Percentiles rank a stretch among this genome's conserved stretches.
Evolutionary conservation across 2,113 vertebrate species (phyloP).

Genomic region (Sisor rabdophorus): DNA sequence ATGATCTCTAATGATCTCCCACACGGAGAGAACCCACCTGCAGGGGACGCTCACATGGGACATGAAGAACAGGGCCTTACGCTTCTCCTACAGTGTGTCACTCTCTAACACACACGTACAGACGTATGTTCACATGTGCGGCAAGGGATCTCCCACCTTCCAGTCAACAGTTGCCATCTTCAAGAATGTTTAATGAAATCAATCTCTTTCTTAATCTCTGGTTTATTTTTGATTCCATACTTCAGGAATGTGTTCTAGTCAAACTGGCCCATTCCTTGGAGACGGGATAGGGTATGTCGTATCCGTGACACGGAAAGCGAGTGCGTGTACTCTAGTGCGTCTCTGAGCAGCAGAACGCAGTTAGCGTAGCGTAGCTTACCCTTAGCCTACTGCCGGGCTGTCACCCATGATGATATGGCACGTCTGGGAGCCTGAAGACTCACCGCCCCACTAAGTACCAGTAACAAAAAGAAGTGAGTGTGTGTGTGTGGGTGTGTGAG

Average conservation of each 20-base stretch:
- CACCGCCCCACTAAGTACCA: constrained; percentile 35
- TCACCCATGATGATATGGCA: constrained; percentile 51
- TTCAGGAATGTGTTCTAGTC: constrained; percentile 51
- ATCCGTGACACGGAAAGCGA: constrained; percentile 62
- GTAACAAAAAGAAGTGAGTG: constrained; percentile 14
- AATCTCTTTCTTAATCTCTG: neutral
- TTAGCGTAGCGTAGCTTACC: constrained; percentile 44
- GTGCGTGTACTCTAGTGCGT: constrained; percentile 44
- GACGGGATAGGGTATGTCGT: constrained; percentile 46
- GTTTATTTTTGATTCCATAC: neutral
- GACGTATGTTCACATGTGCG: constrained; percentile 29
- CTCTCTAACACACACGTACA: neutral
- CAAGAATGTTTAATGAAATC: constrained; percentile 49
- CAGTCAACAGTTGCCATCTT: constrained; percentile 41
- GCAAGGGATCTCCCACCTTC: constrained; percentile 39
- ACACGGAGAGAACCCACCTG: neutral
- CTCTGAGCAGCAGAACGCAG: constrained; percentile 47
- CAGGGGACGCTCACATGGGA: constrained; percentile 8
- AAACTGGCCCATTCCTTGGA: constrained; percentile 39
- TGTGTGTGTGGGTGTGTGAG: constrained; percentile 15
- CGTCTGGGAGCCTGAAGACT: constrained; percentile 47
- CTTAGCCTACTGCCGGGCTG: constrained; percentile 46
- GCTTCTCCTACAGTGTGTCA: neutral
- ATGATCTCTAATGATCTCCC: constrained; percentile 30
- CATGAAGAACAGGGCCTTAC: neutral